These are phyloP conservation scores for Lysiphlebus fabarum DNA, from an alignment of 1,140 invertebrate genomes.

Conservation along the genomic window DNA sequence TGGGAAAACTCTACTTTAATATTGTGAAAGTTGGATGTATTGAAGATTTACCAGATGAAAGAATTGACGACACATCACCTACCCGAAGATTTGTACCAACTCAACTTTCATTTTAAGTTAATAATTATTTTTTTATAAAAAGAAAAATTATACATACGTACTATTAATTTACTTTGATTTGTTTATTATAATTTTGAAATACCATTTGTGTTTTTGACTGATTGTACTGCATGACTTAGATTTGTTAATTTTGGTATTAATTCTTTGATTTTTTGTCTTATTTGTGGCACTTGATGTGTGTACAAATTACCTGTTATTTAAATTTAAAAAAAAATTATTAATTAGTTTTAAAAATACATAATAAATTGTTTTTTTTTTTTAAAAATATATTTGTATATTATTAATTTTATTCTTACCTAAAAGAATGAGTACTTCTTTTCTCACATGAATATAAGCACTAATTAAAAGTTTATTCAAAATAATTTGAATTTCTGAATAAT, in stretches of 20 bases:
- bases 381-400: constrained; percentile 11
- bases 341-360: constrained; percentile 1
- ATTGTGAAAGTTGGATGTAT: constrained; percentile 76
- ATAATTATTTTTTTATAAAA: too few species aligned
- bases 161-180: background rate
- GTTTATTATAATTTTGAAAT: background rate
- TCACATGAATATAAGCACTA: constrained; percentile 38
- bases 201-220: background rate
- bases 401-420: constrained; percentile 36
- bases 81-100: constrained; percentile 33
- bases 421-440: constrained; percentile 47
- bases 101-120: too few species aligned
- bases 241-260: constrained; percentile 26
- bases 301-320: constrained; percentile 38
- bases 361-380: constrained; percentile 6
- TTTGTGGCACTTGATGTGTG: constrained; percentile 28
- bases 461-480: constrained; percentile 36
- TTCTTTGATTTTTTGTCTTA: constrained; percentile 21
- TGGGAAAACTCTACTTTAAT: constrained; percentile 88
- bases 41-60: constrained; percentile 54
- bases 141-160: too few species aligned
- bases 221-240: constrained; percentile 27
- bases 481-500: constrained; percentile 29
- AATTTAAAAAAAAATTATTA: constrained; percentile 15
- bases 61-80: constrained; percentile 6